Percentiles rank a stretch among this genome's conserved stretches.
Conservation (phyloP, 2,797 vertebrate species). For the Simalia tracyae region DNA sequence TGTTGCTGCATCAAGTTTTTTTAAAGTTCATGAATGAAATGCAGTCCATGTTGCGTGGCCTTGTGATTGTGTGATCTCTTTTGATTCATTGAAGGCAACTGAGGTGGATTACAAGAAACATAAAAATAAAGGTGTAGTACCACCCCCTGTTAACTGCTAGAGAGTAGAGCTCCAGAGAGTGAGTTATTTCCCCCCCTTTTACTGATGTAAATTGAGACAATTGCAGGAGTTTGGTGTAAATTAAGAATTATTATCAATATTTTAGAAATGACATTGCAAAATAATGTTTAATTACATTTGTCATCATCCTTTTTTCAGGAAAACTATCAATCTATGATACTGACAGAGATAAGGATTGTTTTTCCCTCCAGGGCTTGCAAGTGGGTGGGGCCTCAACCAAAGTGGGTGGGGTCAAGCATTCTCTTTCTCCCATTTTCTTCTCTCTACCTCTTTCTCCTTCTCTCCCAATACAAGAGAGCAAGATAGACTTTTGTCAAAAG, state of each 20-base stretch:
- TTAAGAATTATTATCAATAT: background rate
- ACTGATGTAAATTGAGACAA: background rate
- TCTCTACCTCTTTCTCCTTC: too few species aligned
- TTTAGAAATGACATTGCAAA: background rate
- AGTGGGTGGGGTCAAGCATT: too few species aligned
- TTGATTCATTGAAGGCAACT: slow-evolving; percentile 1
- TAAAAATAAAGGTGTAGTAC: slow-evolving; percentile 43
- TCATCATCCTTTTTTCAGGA: too few species aligned
- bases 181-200: background rate
- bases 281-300: too few species aligned
- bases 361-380: too few species aligned
- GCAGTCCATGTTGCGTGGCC: slow-evolving; percentile 46
- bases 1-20: slow-evolving; percentile 48
- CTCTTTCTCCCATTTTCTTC: too few species aligned
- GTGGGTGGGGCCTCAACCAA: too few species aligned
- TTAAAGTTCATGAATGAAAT: slow-evolving; percentile 53
- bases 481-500: too few species aligned
- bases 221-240: background rate
- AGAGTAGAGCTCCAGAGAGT: background rate
- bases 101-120: slow-evolving; percentile 39
- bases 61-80: slow-evolving; percentile 43
- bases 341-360: too few species aligned
- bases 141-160: slow-evolving; percentile 30
- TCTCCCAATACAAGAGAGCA: too few species aligned
- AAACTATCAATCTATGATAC: too few species aligned